Percentiles rank a stretch among this genome's conserved stretches.
Conservation (phyloP, 2,888 invertebrate species). For the Alloscopus bannaensis region DNA sequence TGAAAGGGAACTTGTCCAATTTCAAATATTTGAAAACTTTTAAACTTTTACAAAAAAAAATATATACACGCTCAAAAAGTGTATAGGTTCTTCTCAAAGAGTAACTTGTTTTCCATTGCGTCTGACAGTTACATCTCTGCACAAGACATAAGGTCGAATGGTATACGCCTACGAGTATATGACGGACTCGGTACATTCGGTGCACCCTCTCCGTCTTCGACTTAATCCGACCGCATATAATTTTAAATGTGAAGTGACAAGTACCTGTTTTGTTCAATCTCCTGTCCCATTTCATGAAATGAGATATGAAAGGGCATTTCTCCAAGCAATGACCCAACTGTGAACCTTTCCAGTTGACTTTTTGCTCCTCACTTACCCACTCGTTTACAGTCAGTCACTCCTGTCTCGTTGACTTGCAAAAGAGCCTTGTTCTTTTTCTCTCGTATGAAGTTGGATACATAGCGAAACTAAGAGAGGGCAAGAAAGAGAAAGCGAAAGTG, state of each 20-base stretch:
- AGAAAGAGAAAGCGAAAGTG: no score
- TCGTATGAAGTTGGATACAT: no score
- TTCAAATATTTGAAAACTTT: conserved; percentile 37
- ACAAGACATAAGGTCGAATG: no score
- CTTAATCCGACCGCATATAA: conserved; percentile 34
- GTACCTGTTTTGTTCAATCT: conserved; percentile 42
- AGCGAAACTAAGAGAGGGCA: no score
- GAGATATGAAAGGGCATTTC: conserved; percentile 39
- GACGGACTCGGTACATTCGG: no score
- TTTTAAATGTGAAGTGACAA: conserved; percentile 51
- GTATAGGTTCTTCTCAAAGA: no score
- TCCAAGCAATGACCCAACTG: conserved; percentile 34
- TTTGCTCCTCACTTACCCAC: conserved; percentile 27
- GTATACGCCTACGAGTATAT: no score
- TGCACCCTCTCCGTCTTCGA: no score
- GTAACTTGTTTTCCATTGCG: no score
- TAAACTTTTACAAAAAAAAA: no score
- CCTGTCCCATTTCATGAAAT: conserved; percentile 30
- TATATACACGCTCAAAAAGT: no score
- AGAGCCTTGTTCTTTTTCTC: conserved; percentile 13
- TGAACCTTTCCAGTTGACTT: conserved; percentile 34
- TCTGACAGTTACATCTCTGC: no score
- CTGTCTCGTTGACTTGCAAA: conserved; percentile 54
- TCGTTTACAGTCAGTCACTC: conserved; percentile 43
- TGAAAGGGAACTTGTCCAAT: neutral